These are phyloP conservation scores for Pleuronectes platessa DNA, from an alignment of 2,113 vertebrate genomes.

Conservation along the genomic window DNA sequence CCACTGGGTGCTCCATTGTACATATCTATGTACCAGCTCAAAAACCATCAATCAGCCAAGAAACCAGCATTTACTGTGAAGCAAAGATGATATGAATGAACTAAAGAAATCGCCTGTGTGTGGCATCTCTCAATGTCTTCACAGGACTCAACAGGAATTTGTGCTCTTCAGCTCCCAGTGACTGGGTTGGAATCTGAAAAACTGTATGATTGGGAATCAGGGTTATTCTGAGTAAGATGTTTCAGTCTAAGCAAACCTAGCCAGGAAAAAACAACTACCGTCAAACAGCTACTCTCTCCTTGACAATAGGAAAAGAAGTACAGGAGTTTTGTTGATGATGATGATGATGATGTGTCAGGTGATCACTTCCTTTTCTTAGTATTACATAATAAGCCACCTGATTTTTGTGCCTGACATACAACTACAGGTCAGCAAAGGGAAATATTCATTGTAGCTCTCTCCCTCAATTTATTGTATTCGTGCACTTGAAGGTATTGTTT, in stretches of 20 bases:
- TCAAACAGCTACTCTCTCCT: constrained; percentile 23
- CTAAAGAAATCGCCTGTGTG: constrained; percentile 23
- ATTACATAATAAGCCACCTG: background rate
- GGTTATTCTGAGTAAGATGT: constrained; percentile 18
- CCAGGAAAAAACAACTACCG: background rate
- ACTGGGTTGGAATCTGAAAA: constrained; percentile 15
- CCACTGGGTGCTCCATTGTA: too few species aligned
- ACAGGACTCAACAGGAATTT: constrained; percentile 17
- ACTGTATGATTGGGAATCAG: constrained; percentile 36
- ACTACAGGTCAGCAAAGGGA: constrained; percentile 67
- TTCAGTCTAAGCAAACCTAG: constrained; percentile 52
- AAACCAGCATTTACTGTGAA: constrained; percentile 9
- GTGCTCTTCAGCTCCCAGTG: constrained; percentile 38
- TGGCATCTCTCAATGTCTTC: too few species aligned
- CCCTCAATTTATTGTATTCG: constrained; percentile 56
- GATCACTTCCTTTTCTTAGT: background rate
- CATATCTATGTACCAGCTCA: too few species aligned
- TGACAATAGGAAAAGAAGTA: constrained; percentile 18
- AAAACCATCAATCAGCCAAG: background rate
- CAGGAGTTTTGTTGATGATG: constrained; percentile 14
- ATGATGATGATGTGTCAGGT: background rate
- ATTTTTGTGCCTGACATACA: constrained; percentile 16
- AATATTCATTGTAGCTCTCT: constrained; percentile 48
- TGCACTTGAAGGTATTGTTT: constrained; percentile 75
- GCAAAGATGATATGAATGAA: constrained; percentile 29